Evolutionary conservation across 2,888 invertebrate species (phyloP).

Genomic region (Synergus itoensis): DNA sequence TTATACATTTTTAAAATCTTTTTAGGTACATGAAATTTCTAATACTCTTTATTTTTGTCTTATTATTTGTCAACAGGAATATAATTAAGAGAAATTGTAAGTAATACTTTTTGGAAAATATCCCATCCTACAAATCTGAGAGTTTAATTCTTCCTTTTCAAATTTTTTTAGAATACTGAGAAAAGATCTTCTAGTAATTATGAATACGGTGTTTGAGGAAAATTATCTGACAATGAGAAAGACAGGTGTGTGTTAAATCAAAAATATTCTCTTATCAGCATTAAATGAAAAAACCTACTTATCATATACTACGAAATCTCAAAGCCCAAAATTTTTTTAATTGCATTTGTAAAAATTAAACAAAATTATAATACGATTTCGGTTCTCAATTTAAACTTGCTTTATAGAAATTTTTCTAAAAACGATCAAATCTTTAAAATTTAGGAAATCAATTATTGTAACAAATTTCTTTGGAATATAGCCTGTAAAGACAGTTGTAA

Average conservation of each 20-base stretch:
- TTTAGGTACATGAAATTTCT: neutral
- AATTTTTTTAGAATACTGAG: neutral
- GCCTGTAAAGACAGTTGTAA: too few species aligned
- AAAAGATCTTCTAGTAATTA: neutral
- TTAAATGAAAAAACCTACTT: neutral
- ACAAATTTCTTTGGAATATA: too few species aligned
- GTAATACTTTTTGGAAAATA: neutral
- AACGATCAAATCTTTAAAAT: too few species aligned
- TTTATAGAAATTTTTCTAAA: too few species aligned
- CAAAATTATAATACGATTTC: too few species aligned
- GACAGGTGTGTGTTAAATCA: neutral
- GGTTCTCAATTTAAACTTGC: too few species aligned
- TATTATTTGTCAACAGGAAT: neutral
- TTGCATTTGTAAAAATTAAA: too few species aligned
- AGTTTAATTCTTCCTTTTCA: neutral
- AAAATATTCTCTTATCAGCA: neutral
- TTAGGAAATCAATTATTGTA: too few species aligned
- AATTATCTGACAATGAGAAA: neutral
- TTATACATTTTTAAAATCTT: neutral
- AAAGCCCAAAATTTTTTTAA: too few species aligned
- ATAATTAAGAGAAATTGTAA: neutral
- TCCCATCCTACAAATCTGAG: neutral
- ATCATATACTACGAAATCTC: neutral
- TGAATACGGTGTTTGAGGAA: neutral
- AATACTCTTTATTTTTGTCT: neutral